Evolutionary conservation across 2,797 vertebrate species (phyloP), one percentile per base, ranked within the genome.

Genomic region (Molossus molossus): DNA sequence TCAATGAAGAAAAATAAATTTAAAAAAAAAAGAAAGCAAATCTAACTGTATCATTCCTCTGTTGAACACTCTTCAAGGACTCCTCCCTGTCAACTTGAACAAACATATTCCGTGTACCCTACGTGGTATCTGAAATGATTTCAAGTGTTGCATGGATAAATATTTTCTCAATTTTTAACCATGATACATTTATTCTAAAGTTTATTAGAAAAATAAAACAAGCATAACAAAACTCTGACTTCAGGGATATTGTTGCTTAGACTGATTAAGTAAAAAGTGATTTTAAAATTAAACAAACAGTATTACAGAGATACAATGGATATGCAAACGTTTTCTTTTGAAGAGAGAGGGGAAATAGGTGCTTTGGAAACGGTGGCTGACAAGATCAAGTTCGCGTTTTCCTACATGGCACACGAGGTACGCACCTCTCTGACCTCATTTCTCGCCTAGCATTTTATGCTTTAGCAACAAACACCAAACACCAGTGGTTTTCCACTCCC

Each of bases 151-250:
- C 29, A 12, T 33, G 40, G 25, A 75, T 69, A 81, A 87, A 85
- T 72, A 48, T 14, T 37, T 91, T 88, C 65, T 85, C 84, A 75
- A 57, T 18, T 84, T 87, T 87, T 91, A 91, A 67, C 8, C 65
- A 17, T 67, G 50, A 79, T 40, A 3, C 0, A 79, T 33, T 87
- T 62, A 20, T 55, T 73, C 12, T 75, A 37, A 88, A 87, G 40
- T 23, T 40, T 13, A 29, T 45, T 45, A 45, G 40, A 45, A 45
- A 45, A 45, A 45, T 45, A 45, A 45, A 45, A 45, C 6, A 6
- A 77, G 4, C 40, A 21, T 53, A 33, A 76, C 9, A 53, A 87
- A 67, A 65, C n/a, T 45, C 58, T 76, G 83, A 80, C 40, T 72
- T 87, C 25, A 23, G 27, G 76, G 48, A 11, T 70, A 73, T 64